Base-by-base conservation (phyloP, 1,140 invertebrate genomes). In the Trachymyrmex cornetzi region DNA sequence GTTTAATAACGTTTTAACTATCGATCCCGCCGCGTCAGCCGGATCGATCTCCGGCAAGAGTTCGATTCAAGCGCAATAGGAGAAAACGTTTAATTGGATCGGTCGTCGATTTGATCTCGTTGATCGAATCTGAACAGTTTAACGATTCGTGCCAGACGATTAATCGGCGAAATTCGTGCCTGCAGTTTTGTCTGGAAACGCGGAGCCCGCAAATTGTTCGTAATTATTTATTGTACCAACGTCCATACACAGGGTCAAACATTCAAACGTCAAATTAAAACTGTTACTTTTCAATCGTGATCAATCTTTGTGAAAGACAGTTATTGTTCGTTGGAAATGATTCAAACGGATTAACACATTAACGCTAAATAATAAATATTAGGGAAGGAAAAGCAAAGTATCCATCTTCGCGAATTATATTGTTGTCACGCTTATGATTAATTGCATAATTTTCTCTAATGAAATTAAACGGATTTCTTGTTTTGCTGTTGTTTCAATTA, bases 11-110 rank as follows among this genome's bases (percentile, higher is more conserved):
- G 82, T 80, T 81, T 79, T 74, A 86, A 88, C 67, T 85, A 86
- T 75, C 74, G 81, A 88, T 89, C 61, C 30, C 38, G 44, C 67
- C 87, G 59, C 57, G 77, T 30, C 77, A 27, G 72, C 48, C 74
- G 79, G 50, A 89, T 90, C 71, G 69, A 77, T 84, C 86, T 9
- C 38, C 86, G 71, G 22, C 77, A 63, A 63, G 24, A 53, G 55
- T 87, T 74, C 67, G 72, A 66, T 80, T 75, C 74, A 77, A 87
- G 74, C 66, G 72, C 74, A 55, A 77, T 61, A 77, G 59, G 79
- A 82, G 88, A 87, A 87, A 90, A 89, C 75, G 72, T 81, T 90
- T 90, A 87, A 89, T 90, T 89, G 88, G 75, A 85, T 81, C 79
- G 74, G 66, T 87, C 74, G 85, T 67, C 88, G 87, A 86, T 88